A percentile compares a stretch with the other conserved stretches of the same genome.
These are phyloP conservation scores for Cynopterus sphinx DNA, from an alignment of 2,797 vertebrate species.

Conservation along the genomic window DNA sequence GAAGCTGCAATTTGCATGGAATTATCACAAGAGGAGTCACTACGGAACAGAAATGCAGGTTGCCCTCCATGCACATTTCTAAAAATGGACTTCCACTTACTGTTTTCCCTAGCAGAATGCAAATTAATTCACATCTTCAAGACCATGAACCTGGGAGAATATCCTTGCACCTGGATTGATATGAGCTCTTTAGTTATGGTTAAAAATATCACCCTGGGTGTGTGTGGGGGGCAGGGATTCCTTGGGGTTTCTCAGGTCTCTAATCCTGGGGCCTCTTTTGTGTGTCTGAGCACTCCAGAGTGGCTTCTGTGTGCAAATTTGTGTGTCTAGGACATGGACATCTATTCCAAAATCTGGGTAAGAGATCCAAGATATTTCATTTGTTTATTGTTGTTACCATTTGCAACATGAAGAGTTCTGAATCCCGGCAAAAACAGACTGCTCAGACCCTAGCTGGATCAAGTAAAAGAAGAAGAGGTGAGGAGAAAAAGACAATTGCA, in stretches of 20 bases:
- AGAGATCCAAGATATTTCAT: not conserved
- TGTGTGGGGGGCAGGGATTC: not conserved
- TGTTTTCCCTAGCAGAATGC: not conserved
- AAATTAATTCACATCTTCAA: not conserved
- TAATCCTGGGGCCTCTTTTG: not conserved
- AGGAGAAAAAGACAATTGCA: not conserved
- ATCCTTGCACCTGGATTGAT: not conserved
- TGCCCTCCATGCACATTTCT: not conserved
- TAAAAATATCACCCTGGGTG: not conserved
- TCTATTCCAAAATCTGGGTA: not conserved
- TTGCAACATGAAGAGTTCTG: not conserved
- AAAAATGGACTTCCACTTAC: not conserved
- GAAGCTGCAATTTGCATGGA: not conserved
- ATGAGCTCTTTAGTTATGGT: not conserved
- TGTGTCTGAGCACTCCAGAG: not conserved
- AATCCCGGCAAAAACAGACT: not conserved
- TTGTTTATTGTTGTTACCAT: not conserved
- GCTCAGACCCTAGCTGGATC: not conserved
- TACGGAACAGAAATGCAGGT: not conserved
- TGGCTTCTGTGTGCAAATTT: not conserved
- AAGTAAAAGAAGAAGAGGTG: fast-evolving
- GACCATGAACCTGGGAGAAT: not conserved
- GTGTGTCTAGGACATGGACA: not conserved
- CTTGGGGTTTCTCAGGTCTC: not conserved
- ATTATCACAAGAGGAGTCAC: not conserved